Evolutionary conservation across 2,797 vertebrate species (phyloP).

Genomic region (Perodicticus potto): DNA sequence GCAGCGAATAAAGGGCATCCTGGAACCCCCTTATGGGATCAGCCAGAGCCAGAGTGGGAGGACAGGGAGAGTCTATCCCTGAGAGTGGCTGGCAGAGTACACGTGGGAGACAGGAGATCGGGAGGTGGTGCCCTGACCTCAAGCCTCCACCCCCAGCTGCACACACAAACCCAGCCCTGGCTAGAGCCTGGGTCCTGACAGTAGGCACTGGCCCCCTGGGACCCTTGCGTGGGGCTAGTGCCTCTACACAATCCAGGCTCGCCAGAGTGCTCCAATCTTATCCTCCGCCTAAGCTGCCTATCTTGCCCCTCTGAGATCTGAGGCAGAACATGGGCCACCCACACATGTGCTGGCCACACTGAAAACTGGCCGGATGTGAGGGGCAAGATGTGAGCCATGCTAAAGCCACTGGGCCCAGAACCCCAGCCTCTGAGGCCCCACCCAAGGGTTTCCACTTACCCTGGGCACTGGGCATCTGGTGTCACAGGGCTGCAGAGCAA

Average conservation of each 20-base stretch:
- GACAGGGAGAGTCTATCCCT: not conserved
- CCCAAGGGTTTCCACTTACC: fast-evolving
- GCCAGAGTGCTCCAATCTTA: not conserved
- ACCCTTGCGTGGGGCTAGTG: too few relatives aligned
- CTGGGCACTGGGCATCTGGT: not conserved
- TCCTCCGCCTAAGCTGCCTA: not conserved
- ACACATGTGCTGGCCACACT: not conserved
- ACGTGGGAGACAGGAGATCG: not conserved
- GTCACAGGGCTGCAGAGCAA: too few relatives aligned
- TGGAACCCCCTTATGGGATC: not conserved
- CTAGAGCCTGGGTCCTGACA: not conserved
- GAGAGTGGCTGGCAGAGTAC: not conserved
- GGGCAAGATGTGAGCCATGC: not conserved
- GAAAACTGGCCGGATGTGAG: not conserved
- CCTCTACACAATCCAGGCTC: not conserved
- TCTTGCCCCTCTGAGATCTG: not conserved
- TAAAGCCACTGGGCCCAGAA: fast-evolving
- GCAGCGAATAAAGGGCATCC: not conserved
- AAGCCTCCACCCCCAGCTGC: not conserved
- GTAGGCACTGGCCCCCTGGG: not conserved
- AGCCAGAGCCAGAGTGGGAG: not conserved
- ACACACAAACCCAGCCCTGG: not conserved
- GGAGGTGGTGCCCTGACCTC: not conserved
- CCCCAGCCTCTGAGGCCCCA: not conserved
- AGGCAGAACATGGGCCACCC: not conserved